Evolutionary conservation across 1,140 invertebrate species (phyloP), one percentile per base, ranked within the genome.

Genomic region (Drosophila parvula): DNA sequence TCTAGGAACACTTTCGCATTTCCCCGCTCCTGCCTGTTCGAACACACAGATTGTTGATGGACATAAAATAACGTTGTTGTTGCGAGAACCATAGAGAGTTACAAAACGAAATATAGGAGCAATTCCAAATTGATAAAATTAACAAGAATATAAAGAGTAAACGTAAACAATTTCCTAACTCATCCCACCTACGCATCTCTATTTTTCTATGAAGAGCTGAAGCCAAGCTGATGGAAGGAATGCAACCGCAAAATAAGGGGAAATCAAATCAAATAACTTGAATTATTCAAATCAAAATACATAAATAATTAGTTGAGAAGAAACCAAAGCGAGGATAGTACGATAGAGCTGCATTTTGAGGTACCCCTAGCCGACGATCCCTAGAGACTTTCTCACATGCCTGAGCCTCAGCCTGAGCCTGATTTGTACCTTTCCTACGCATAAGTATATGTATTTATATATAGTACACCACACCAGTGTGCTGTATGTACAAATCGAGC

Each of bases 151-250:
- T 5, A 58, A 40, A 62, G 41, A 65, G 55, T 79, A 36, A 57
- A 78, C 77, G 71, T 80, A 76, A 89, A 88, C 77, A 89, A 88
- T 80, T 88, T 88, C 80, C 85, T 88, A 88, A 89, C 84, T 89
- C 84, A 89, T 89, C 84, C 84, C 84, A 89, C 84, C 84, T 89
- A 90, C 74, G 78, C 85, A 90, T 90, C 81, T 89, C 81, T 89
- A 90, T 90, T 89, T 89, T 89, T 89, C 85, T 89, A 89, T 89
- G 74, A 89, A 84, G 81, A 80, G 78, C 76, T 70, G 67, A 80
- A 55, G 61, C 74, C 70, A 88, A 82, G 61, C 53, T 64, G 53
- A 71, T 28, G 53, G 61, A 36, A 34, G 36, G 36, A 79, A 51
- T 48, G 45, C 53, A 70, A 34, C 18, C 48, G 50, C 58, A 70